A percentile compares a stretch with the other conserved stretches of the same genome.
Evolutionary conservation across 2,113 vertebrate genomes (phyloP).

Genomic region (Pycnonotus jocosus): DNA sequence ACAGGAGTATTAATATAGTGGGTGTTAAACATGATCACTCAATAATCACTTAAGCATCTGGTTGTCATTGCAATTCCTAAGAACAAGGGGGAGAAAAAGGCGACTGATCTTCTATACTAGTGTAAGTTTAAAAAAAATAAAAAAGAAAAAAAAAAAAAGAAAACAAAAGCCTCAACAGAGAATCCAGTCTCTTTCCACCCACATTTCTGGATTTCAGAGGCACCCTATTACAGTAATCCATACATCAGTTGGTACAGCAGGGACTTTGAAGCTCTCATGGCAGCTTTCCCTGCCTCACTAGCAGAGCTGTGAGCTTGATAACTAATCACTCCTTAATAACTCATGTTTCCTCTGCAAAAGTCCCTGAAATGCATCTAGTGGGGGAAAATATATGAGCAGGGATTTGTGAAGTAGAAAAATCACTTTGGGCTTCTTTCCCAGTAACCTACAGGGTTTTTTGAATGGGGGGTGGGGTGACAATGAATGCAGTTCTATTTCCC

Average conservation of each 20-base stretch:
- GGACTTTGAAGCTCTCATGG: not conserved
- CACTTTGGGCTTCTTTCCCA: not conserved
- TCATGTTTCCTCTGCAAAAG: not conserved
- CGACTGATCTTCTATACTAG: not conserved
- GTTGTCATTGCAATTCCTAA: not conserved
- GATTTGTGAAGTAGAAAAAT: slow-evolving; percentile 2
- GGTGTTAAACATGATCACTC: not conserved
- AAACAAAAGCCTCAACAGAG: not conserved
- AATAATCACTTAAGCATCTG: not conserved
- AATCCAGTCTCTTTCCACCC: not conserved
- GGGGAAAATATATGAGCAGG: not conserved
- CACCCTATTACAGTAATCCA: not conserved
- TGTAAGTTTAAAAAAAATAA: not conserved
- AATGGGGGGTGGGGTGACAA: not conserved
- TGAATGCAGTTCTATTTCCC: not conserved
- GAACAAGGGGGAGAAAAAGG: not conserved
- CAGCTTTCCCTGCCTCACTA: not conserved
- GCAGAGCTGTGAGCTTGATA: not conserved
- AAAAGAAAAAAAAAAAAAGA: not conserved
- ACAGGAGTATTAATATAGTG: not conserved
- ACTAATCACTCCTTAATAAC: slow-evolving; percentile 16
- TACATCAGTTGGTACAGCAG: not conserved
- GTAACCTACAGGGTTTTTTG: not conserved
- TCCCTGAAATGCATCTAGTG: not conserved
- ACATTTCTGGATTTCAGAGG: not conserved